phyloP scores from a whole-genome alignment of 2,797 vertebrate genomes.

The Oceanodroma leucorhoa region DNA sequence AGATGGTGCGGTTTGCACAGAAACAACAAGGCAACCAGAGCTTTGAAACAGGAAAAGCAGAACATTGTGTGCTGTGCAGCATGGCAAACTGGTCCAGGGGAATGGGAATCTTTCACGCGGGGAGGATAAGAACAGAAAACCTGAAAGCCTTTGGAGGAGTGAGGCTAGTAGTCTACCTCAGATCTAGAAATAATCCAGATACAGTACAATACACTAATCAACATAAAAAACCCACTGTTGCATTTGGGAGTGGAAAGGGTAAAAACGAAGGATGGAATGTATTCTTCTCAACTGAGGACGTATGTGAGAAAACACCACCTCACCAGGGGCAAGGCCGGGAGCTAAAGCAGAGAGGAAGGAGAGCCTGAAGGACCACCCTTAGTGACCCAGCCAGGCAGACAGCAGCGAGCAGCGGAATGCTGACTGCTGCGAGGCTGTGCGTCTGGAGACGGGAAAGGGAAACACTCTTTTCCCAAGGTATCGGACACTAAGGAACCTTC shows the following conservation, averaged over 20 bases:
- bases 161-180: neutral
- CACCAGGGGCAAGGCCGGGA: neutral
- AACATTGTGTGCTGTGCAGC: neutral
- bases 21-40: neutral
- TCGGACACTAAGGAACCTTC: neutral
- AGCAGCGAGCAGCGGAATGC: neutral
- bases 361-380: neutral
- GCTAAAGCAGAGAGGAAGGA: neutral
- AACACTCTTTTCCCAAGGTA: neutral
- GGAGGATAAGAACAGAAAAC: neutral
- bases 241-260: neutral
- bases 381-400: neutral
- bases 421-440: neutral
- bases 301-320: neutral
- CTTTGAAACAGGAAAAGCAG: neutral
- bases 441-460: neutral
- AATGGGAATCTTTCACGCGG: neutral
- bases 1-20: neutral
- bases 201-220: neutral
- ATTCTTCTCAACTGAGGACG: neutral
- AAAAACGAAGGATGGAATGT: neutral
- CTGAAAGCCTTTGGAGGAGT: neutral
- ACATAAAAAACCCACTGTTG: fast-evolving
- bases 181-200: neutral
- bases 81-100: neutral